Evolutionary conservation across 2,797 vertebrate species (phyloP).

Genomic region (Astyanax mexicanus): DNA sequence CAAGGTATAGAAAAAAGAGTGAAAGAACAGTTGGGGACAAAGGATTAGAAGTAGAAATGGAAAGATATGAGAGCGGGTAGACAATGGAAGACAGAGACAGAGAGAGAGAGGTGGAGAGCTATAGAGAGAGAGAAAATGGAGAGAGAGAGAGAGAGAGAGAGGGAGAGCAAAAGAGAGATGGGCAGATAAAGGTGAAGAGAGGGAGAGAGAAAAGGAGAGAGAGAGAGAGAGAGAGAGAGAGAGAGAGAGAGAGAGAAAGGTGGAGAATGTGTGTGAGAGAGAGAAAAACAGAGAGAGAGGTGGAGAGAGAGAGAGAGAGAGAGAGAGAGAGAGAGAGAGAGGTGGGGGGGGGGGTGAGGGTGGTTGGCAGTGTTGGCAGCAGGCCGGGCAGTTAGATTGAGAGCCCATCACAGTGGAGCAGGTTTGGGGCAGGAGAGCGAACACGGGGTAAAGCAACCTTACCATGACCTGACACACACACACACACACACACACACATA

Average conservation of each 20-base stretch:
- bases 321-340: neutral
- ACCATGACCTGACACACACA: slow-evolving; percentile 16
- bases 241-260: neutral
- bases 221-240: neutral
- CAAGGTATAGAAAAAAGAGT: too few relatives aligned
- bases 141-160: too few relatives aligned
- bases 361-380: neutral
- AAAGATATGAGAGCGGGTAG: too few relatives aligned
- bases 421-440: slow-evolving; percentile 4
- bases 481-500: slow-evolving; percentile 3
- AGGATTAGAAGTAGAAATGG: too few relatives aligned
- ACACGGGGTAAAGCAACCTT: slow-evolving; percentile 38
- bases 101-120: slow-evolving; percentile 29
- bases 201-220: neutral
- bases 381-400: slow-evolving; percentile 36
- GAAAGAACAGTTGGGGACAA: too few relatives aligned
- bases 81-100: neutral
- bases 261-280: neutral
- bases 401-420: slow-evolving; percentile 26
- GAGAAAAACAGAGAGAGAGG: neutral
- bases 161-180: too few relatives aligned
- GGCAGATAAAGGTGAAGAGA: neutral
- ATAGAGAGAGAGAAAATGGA: slow-evolving; percentile 26
- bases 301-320: neutral
- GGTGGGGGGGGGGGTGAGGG: neutral